phyloP scores from a whole-genome alignment of 2,888 invertebrate species.

The Cryptocephalus moraei region DNA sequence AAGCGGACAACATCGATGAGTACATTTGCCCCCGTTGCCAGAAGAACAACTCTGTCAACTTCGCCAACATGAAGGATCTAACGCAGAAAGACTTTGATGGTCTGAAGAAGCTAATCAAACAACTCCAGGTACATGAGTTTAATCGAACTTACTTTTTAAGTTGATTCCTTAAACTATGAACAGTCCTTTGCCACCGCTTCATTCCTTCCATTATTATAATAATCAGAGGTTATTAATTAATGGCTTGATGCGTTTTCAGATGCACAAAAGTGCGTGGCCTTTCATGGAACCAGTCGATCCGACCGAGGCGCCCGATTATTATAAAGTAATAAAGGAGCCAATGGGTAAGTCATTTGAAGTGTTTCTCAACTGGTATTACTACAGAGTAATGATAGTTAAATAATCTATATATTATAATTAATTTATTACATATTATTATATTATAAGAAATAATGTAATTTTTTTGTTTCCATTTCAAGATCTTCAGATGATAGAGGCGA shows the following conservation, averaged over 20 bases:
- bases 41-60: constrained; percentile 78
- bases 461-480: constrained; percentile 50
- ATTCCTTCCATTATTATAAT: too few species aligned
- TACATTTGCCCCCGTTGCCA: constrained; percentile 96
- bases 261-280: constrained; percentile 95
- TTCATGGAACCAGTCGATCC: constrained; percentile 97
- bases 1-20: constrained; percentile 90
- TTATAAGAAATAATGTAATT: too few species aligned
- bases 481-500: constrained; percentile 82
- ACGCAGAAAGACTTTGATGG: constrained; percentile 71
- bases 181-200: too few species aligned
- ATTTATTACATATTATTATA: neutral
- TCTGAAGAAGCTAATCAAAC: constrained; percentile 76
- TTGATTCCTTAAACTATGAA: too few species aligned
- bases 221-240: too few species aligned
- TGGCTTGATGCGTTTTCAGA: constrained; percentile 38
- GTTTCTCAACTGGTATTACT: too few species aligned
- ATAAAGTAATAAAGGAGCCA: constrained; percentile 89
- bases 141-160: too few species aligned
- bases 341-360: constrained; percentile 77
- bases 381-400: too few species aligned
- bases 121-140: constrained; percentile 59
- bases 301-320: constrained; percentile 93
- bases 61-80: constrained; percentile 81
- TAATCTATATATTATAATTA: neutral